phyloP scores from a whole-genome alignment of 2,797 vertebrate species.

The Melanotaenia trifasciata region DNA sequence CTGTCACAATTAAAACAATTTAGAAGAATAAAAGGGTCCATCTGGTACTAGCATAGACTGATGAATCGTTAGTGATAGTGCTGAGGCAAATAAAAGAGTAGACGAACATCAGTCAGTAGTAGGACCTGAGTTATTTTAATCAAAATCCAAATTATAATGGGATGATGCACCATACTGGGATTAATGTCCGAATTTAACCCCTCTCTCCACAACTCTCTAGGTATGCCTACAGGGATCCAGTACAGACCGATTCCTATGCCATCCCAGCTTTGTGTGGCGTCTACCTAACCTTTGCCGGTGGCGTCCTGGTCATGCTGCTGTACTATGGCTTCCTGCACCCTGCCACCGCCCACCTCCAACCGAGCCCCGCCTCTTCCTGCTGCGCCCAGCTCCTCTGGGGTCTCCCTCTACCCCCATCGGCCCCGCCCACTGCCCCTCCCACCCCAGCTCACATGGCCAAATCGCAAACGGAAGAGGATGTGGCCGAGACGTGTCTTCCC shows the following conservation, averaged over 20 bases:
- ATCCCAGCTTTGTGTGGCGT: conserved; percentile 94
- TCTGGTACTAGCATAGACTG: no score
- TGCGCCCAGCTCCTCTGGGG: conserved; percentile 99
- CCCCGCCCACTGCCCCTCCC: conserved; percentile 93
- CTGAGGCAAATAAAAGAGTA: no score
- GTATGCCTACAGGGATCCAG: conserved; percentile 92
- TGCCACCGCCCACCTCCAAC: conserved; percentile 89
- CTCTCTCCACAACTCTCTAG: conserved; percentile 29
- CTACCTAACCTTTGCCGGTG: conserved; percentile 95
- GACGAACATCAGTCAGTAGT: no score
- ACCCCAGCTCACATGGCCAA: conserved; percentile 77
- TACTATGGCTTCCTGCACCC: conserved; percentile 98
- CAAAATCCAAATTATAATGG: no score
- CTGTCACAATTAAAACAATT: no score
- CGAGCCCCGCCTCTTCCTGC: conserved; percentile 93
- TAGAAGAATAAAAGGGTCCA: no score
- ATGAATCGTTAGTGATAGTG: no score
- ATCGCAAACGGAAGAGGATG: conserved; percentile 82
- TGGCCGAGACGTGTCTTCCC: conserved; percentile 94
- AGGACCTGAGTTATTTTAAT: no score
- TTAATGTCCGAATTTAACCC: neutral
- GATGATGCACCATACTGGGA: no score
- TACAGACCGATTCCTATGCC: conserved; percentile 92
- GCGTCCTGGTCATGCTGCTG: conserved; percentile 93
- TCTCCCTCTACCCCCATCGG: conserved; percentile 95